Evolutionary conservation across 2,888 invertebrate genomes (phyloP).

Genomic region (Argyresthia goedartella): DNA sequence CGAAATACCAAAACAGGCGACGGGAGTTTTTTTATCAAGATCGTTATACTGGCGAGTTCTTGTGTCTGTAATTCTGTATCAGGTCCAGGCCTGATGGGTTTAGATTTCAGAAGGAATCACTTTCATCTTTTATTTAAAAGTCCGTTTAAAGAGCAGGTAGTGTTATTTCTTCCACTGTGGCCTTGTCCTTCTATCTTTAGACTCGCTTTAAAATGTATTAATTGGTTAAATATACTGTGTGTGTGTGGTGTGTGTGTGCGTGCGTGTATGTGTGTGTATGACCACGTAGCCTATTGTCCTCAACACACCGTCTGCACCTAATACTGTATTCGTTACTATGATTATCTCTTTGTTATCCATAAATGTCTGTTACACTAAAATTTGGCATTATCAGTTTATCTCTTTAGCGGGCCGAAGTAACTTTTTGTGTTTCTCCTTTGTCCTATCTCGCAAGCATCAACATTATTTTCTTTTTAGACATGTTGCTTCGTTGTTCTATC

Average conservation of each 20-base stretch:
- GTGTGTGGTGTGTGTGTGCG: too few relatives aligned
- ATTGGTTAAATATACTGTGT: too few relatives aligned
- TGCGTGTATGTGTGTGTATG: neutral
- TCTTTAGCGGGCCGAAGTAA: conserved; percentile 30
- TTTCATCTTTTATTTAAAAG: too few relatives aligned
- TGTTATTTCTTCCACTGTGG: too few relatives aligned
- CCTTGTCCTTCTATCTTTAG: too few relatives aligned
- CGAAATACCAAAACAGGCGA: conserved; percentile 30
- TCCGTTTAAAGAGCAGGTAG: too few relatives aligned
- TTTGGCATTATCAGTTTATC: conserved; percentile 34
- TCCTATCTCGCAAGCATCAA: conserved; percentile 28
- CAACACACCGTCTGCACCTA: neutral
- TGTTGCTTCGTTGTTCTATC: conserved; percentile 3
- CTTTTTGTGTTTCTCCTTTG: conserved; percentile 18
- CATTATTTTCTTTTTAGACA: conserved; percentile 32
- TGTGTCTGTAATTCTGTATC: conserved; percentile 12
- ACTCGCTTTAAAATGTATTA: too few relatives aligned
- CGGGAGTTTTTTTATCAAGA: conserved; percentile 31
- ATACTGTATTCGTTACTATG: neutral
- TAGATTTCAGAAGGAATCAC: neutral
- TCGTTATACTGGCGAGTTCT: conserved; percentile 42
- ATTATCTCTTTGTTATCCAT: conserved; percentile 6
- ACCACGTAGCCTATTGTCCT: neutral
- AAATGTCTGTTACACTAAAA: conserved; percentile 5
- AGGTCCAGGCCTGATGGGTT: neutral